Percentiles rank a stretch among this genome's conserved stretches.
phyloP scores from a whole-genome alignment of 1,140 invertebrate species.

The Philaenus spumarius region DNA sequence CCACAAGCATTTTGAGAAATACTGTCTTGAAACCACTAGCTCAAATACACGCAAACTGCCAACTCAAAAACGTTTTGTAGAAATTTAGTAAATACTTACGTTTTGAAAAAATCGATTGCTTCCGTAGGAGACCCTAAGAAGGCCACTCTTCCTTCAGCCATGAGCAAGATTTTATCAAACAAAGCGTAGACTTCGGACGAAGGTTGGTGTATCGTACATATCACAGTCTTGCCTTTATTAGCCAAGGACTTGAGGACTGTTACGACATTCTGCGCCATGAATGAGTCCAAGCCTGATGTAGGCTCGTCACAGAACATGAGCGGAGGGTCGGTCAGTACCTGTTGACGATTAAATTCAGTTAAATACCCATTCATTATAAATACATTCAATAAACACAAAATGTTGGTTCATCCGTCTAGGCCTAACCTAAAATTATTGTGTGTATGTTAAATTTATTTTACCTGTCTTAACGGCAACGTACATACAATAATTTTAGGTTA shows the following conservation, averaged over 20 bases:
- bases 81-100: constrained; percentile 58
- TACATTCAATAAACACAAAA: too few relatives aligned
- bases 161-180: constrained; percentile 84
- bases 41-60: too few relatives aligned
- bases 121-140: constrained; percentile 77
- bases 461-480: too few relatives aligned
- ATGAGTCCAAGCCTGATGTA: constrained; percentile 81
- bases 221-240: constrained; percentile 78
- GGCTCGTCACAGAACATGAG: constrained; percentile 97
- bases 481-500: too few relatives aligned
- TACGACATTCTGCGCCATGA: constrained; percentile 84
- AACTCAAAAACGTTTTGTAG: too few relatives aligned
- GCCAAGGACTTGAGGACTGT: constrained; percentile 74
- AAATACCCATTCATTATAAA: too few relatives aligned
- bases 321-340: constrained; percentile 86
- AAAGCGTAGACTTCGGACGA: constrained; percentile 88
- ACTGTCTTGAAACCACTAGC: too few relatives aligned
- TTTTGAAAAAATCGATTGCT: constrained; percentile 73
- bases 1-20: too few relatives aligned
- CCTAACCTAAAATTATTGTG: too few relatives aligned
- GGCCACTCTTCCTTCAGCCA: constrained; percentile 88
- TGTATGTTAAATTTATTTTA: too few relatives aligned
- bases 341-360: too few relatives aligned
- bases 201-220: constrained; percentile 95
- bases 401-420: too few relatives aligned